Conservation (phyloP, 2,888 invertebrate genomes). For the Tipula confusa region DNA sequence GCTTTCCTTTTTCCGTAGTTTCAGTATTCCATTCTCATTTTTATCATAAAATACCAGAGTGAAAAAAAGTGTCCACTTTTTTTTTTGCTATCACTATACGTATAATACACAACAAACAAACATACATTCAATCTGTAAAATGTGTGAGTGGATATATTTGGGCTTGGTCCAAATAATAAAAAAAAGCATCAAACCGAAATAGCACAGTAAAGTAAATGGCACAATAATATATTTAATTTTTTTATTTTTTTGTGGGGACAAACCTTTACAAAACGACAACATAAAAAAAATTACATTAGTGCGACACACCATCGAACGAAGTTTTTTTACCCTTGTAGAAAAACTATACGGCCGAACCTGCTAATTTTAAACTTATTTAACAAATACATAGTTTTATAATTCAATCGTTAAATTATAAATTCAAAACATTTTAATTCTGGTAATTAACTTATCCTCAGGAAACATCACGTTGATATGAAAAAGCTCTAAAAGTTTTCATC, state of each 20-base stretch:
- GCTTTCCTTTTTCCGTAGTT: not conserved
- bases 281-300: not conserved
- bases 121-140: not conserved
- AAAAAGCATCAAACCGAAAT: not conserved
- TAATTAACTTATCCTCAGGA: not conserved
- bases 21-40: constrained; percentile 3
- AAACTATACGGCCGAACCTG: not conserved
- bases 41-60: not conserved
- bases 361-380: not conserved
- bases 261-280: constrained; percentile 16
- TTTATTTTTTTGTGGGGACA: not conserved
- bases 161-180: not conserved
- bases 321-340: not conserved
- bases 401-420: not conserved
- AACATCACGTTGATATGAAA: not conserved
- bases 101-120: not conserved
- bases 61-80: not conserved
- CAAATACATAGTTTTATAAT: not conserved
- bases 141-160: not conserved
- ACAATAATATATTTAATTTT: not conserved
- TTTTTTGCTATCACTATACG: not conserved
- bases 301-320: not conserved
- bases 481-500: not conserved
- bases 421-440: not conserved
- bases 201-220: not conserved